Evolutionary conservation across 2,888 invertebrate species (phyloP).

Genomic region (Melieria crassipennis): DNA sequence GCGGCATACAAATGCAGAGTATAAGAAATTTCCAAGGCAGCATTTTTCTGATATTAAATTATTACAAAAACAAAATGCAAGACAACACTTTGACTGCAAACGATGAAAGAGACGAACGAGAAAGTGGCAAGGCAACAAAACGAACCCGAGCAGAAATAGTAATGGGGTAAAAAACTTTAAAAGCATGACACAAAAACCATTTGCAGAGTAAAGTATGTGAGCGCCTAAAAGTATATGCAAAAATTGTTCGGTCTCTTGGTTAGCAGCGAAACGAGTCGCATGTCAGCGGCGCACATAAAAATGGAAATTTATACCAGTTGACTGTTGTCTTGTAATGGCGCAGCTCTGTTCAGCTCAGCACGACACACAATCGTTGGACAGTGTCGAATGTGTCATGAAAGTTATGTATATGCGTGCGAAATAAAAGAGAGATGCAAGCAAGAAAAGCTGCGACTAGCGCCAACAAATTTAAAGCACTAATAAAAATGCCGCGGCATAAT

Average conservation of each 20-base stretch:
- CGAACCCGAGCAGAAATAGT: not conserved
- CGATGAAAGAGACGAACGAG: not conserved
- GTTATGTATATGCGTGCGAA: not conserved
- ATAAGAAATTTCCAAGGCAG: no score
- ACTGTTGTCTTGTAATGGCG: no score
- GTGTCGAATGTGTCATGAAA: constrained; percentile 1
- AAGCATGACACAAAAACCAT: not conserved
- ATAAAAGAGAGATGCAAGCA: not conserved
- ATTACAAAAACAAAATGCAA: no score
- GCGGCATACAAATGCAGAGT: no score
- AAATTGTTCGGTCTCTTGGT: not conserved
- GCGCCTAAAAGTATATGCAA: not conserved
- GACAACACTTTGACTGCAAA: no score
- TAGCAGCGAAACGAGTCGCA: not conserved
- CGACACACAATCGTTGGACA: not conserved
- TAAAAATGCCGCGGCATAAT: not conserved
- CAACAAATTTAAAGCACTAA: not conserved
- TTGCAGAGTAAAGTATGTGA: not conserved
- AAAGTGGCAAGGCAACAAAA: not conserved
- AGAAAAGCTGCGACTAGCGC: not conserved
- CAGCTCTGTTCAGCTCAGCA: not conserved
- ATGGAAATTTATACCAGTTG: not conserved
- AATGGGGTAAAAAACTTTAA: not conserved
- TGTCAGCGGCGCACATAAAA: constrained; percentile 6
- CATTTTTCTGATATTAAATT: no score